Base-by-base conservation (phyloP, 2,888 invertebrate species). In the Aphidius colemani region DNA sequence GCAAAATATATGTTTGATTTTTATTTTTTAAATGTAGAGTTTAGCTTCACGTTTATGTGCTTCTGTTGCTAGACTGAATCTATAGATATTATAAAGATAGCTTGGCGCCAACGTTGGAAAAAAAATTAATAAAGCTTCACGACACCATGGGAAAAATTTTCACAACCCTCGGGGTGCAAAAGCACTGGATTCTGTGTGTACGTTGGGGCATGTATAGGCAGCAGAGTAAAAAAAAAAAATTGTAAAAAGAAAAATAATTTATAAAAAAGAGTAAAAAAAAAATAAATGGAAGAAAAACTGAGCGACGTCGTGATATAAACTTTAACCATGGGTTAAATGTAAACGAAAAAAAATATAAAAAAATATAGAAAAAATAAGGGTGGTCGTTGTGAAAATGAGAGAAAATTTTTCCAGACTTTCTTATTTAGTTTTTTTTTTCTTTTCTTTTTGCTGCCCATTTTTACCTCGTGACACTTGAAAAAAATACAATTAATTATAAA, bases 91-190 rank as follows among this genome's bases (percentile, higher is more conserved):
- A 30, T 13, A 55, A 44, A 57, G n/a, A 51, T 45, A 62, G 45
- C 67, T 60, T 60, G 66, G 55, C 66, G 70, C 51, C 68, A 64
- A 49, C 65, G 67, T 61, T 63, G 67, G 65, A 57, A 63, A 30
- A 30, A 30, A 69, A 74, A 73, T 74, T 74, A 72, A 74, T 73
- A 72, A 70, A 71, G 67, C 71, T 67, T 70, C 71, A 62, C 62
- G 68, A 61, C 64, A 66, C 53, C 66, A 65, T 50, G 49, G 62
- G 67, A 62, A 55, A 68, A 70, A 67, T 69, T 70, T 66, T 50
- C 57, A 46, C 65, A 48, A 61, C 61, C 45, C 59, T 30, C 30
- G 30, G 30, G 30, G 30, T 30, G 30, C 30, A 30, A 30, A 30
- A 30, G 30, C 43, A 53, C 18, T 46, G 18, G 39, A 59, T 50